Evolutionary conservation across 2,113 vertebrate genomes (phyloP).

Genomic region (Gobiocypris rarus): DNA sequence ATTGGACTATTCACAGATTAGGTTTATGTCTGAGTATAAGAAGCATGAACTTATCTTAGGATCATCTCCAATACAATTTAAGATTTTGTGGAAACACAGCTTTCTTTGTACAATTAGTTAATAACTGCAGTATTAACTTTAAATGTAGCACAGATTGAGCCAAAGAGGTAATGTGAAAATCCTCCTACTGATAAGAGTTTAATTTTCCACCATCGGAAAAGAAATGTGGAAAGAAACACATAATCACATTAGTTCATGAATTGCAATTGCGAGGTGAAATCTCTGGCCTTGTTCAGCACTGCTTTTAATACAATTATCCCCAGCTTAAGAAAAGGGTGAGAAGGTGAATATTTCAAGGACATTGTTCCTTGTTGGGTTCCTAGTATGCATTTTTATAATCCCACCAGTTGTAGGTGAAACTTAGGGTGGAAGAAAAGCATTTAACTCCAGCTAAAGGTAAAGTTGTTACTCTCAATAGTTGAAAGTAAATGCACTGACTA

Average conservation of each 20-base stretch:
- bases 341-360: conserved; percentile 29
- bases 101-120: neutral
- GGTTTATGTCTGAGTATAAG: too few species aligned
- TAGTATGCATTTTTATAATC: neutral
- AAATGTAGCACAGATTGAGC: neutral
- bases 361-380: neutral
- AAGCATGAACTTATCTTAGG: too few species aligned
- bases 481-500: neutral
- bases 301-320: conserved; percentile 47
- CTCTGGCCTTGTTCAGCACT: conserved; percentile 35
- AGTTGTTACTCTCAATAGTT: neutral
- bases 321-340: conserved; percentile 20
- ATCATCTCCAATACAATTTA: too few species aligned
- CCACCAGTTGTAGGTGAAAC: neutral
- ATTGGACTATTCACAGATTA: neutral
- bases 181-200: conserved; percentile 30
- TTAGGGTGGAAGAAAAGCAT: neutral
- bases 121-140: neutral
- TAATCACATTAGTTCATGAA: conserved; percentile 21
- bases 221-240: neutral
- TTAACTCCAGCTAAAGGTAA: conserved; percentile 22
- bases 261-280: conserved; percentile 22
- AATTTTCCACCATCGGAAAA: conserved; percentile 11
- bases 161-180: conserved; percentile 19
- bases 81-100: too few species aligned